Evolutionary conservation across 1,140 invertebrate genomes (phyloP), one percentile per base, ranked within the genome.

Genomic region (Drosophila triauraria): DNA sequence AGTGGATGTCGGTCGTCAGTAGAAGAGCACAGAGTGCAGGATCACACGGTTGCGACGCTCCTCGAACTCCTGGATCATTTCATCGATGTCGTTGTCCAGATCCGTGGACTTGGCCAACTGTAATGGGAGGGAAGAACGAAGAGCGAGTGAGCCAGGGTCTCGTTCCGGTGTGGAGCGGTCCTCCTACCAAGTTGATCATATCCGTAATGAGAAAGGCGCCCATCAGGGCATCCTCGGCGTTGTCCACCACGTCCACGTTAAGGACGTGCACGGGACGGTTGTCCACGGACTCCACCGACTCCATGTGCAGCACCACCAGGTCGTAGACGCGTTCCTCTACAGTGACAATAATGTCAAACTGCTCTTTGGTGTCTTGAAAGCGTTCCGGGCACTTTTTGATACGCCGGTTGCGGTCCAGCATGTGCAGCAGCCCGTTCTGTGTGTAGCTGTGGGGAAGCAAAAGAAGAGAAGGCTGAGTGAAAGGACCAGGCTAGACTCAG

Each of bases 321-420:
- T 99, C 99, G 93, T 99, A 99, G 3, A 99, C 99, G 87, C 99
- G 94, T 93, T 99, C 99, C 94, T 99, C 99, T 92, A 98, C 98
- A 0, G 98, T 99, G 78, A 99, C 96, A 43, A 99, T 96, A 53
- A 99, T 96, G 94, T 99, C 98, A 94, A 99, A 99, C 87, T 96
- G 96, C 75, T 99, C 98, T 81, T 95, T 95, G 67, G 95, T 96
- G 17, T 95, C 94, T 94, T 99, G 99, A 94, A 99, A 99, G 74
- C 97, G 95, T 94, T 99, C 98, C 15, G 99, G 99, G 64, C 95
- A 95, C 17, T 95, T 94, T 94, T 99, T 99, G 76, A 99, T 99
- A 88, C 98, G 94, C 77, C 98, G 94, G 93, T 99, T 99, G 82
- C 99, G 95, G 91, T 99, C 99, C 75, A 99, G 93, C 97, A 99